These are phyloP conservation scores for Cairina moschata DNA, from an alignment of 2,113 vertebrate genomes.

Conservation along the genomic window DNA sequence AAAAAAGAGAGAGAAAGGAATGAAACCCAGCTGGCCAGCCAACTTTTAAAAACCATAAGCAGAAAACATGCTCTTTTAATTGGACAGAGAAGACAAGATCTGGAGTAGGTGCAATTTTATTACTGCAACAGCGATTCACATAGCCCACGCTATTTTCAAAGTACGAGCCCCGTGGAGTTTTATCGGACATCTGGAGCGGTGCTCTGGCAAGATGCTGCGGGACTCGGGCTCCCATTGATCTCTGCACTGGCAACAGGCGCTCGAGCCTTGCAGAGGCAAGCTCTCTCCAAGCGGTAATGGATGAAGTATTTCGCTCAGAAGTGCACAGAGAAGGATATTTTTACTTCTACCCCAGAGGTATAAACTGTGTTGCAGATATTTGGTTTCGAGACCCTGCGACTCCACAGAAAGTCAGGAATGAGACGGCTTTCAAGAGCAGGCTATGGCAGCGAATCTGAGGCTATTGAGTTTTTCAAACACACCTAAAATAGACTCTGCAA, in stretches of 20 bases:
- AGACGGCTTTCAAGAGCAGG: conserved; percentile 2
- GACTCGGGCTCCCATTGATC: conserved; percentile 55
- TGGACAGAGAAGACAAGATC: conserved; percentile 64
- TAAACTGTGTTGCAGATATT: not conserved
- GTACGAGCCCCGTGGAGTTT: conserved; percentile 38
- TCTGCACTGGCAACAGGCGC: conserved; percentile 1
- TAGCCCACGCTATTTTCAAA: conserved; percentile 58
- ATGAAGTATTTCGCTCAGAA: conserved; percentile 18
- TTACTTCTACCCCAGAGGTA: not conserved
- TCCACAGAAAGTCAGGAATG: not conserved
- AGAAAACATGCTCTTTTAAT: conserved; percentile 63
- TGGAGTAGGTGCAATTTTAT: conserved; percentile 67
- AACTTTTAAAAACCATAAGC: conserved; percentile 51
- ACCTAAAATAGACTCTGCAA: conserved; percentile 61
- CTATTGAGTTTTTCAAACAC: conserved; percentile 63
- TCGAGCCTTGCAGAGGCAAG: not conserved
- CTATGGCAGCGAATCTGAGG: conserved; percentile 37
- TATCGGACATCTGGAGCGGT: conserved; percentile 53
- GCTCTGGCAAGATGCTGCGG: conserved; percentile 53
- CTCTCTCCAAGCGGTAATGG: not conserved
- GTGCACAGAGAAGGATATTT: not conserved
- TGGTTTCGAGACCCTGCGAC: not conserved
- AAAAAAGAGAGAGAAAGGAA: conserved; percentile 20
- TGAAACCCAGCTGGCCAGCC: conserved; percentile 63
- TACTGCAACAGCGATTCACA: conserved; percentile 33